A percentile compares a stretch with the other conserved stretches of the same genome.
Evolutionary conservation across 2,888 invertebrate genomes (phyloP).

Genomic region (Epinotia nisella): DNA sequence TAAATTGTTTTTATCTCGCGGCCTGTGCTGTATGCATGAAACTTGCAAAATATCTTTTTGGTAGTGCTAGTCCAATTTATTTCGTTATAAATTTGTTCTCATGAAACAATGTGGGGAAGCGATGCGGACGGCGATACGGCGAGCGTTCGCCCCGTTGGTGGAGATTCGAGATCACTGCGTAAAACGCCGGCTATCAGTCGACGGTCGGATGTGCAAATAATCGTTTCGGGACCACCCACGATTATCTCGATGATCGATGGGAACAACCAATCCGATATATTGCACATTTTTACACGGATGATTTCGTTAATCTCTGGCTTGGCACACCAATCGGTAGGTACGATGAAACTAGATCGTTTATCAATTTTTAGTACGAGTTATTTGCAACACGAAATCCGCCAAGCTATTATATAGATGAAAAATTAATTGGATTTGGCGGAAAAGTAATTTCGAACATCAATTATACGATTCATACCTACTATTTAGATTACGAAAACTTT

Average conservation of each 20-base stretch:
- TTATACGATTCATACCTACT: background rate
- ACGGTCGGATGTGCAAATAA: slow-evolving; percentile 63
- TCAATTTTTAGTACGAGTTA: slow-evolving; percentile 2
- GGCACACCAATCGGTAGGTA: slow-evolving; percentile 9
- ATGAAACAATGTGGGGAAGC: slow-evolving; percentile 60
- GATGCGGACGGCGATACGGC: slow-evolving; percentile 49
- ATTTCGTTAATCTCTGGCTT: slow-evolving; percentile 42
- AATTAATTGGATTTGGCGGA: slow-evolving; percentile 19
- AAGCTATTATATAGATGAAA: slow-evolving; percentile 24
- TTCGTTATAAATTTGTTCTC: slow-evolving; percentile 64
- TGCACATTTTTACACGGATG: slow-evolving; percentile 47
- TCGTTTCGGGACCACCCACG: slow-evolving; percentile 62
- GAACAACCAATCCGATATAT: slow-evolving; percentile 63
- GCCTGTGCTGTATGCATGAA: slow-evolving; percentile 55
- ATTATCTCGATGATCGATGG: slow-evolving; percentile 66
- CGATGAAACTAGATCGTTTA: slow-evolving; percentile 27
- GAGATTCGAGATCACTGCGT: slow-evolving; percentile 53
- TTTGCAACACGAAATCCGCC: slow-evolving; percentile 1
- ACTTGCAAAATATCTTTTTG: slow-evolving; percentile 59
- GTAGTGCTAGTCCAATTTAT: slow-evolving; percentile 59
- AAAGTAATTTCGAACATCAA: slow-evolving; percentile 13
- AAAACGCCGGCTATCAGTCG: slow-evolving; percentile 60
- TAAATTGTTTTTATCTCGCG: slow-evolving; percentile 54
- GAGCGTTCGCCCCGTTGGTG: slow-evolving; percentile 15
- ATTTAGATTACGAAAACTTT: too few species aligned